Base-by-base conservation (phyloP, 1,140 invertebrate genomes). In the Trichonephila clavata region DNA sequence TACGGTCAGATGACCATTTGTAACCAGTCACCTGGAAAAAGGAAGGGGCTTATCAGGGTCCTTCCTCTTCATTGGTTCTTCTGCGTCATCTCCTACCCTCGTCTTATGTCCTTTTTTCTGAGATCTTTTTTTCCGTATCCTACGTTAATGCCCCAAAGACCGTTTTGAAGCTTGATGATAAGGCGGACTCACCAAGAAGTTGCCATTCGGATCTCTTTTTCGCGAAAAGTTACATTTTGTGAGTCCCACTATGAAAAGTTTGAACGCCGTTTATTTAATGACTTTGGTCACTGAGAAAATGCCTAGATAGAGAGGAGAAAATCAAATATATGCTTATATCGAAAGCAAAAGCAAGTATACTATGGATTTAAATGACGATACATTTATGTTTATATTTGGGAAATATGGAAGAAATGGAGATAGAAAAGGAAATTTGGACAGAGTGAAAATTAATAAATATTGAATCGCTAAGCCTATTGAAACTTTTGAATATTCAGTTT, bases 1-100 rank as follows among this genome's bases (percentile, higher is more conserved):
- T 43, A 92, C 32, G 77, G 59, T 32, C 90, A 84, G 39, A 32
- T 84, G 90, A 92, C 90, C 77, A 92, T 92, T 92, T 92, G 90
- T 92, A 83, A 92, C 60, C 81, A 80, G 90, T 92, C 90, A 92
- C 81, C 90, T 92, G 90, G 77, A 92, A 92, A 84, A 92, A 84
- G 71, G 81, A 60, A 61, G 61, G 77, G 90, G 80, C 90, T 84
- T 92, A 92, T 92, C 90, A 84, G 90, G 77, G 60, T 59, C 60
- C 57, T 92, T 92, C 81, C 80, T 59, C 77, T 80, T 92, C 90
- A 92, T 92, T 92, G 77, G 43, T 65, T 84, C 81, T 92, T 92
- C 90, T 84, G 81, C 90, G 39, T 84, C 90, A 92, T 92, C 90
- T 92, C 90, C 81, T 84, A 84, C 27, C 16, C 43, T 90, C 21